Evolutionary conservation across 2,113 vertebrate species (phyloP).

Genomic region (Salvelinus fontinalis): DNA sequence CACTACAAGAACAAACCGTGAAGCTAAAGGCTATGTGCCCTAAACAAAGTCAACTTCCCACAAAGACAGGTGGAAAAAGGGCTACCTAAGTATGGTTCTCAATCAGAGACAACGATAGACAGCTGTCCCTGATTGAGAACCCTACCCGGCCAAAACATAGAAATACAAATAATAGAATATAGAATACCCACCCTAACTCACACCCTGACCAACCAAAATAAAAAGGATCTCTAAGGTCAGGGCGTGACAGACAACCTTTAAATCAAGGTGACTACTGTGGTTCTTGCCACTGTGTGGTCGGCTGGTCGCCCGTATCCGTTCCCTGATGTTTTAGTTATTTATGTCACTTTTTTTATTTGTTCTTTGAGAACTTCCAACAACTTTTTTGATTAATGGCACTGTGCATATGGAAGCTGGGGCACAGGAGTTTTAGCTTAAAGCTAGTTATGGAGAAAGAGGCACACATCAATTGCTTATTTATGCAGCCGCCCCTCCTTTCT

Average conservation of each 20-base stretch:
- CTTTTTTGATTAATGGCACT: constrained; percentile 65
- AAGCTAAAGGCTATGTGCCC: too few relatives aligned
- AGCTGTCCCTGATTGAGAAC: too few relatives aligned
- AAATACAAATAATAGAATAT: too few relatives aligned
- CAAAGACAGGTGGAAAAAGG: too few relatives aligned
- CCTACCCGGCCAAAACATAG: too few relatives aligned
- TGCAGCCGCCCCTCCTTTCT: constrained; percentile 16
- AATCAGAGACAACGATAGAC: too few relatives aligned
- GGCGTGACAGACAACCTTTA: neutral
- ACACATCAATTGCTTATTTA: constrained; percentile 35
- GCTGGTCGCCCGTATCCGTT: constrained; percentile 6
- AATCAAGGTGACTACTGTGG: constrained; percentile 65
- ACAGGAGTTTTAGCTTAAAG: constrained; percentile 52
- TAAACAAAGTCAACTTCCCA: too few relatives aligned
- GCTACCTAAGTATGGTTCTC: too few relatives aligned
- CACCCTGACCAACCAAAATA: too few relatives aligned
- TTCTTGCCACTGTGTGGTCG: constrained; percentile 15
- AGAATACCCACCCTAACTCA: too few relatives aligned
- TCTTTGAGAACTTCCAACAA: constrained; percentile 24
- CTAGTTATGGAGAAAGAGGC: constrained; percentile 30
- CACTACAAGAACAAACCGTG: too few relatives aligned
- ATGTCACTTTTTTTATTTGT: constrained; percentile 52
- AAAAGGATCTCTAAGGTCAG: too few relatives aligned
- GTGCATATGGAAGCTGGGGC: constrained; percentile 41
- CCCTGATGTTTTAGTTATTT: constrained; percentile 61